These are phyloP conservation scores for Drosophila sucinea DNA, from an alignment of 1,140 invertebrate species.

Conservation along the genomic window DNA sequence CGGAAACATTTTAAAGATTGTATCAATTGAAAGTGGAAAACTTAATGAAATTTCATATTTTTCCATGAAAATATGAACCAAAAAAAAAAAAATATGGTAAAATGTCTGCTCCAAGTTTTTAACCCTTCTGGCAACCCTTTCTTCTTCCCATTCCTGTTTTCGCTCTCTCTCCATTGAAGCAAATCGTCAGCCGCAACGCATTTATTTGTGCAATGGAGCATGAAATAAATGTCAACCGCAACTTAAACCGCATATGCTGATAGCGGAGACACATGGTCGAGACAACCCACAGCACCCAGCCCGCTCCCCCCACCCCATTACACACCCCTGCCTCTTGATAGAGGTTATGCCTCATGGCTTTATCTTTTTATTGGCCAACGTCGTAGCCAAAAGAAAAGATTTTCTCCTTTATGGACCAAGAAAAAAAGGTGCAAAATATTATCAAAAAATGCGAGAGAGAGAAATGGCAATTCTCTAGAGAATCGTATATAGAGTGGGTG, in stretches of 20 bases:
- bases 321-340: neutral
- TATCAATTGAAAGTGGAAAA: constrained; percentile 57
- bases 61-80: neutral
- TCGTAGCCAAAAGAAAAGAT: constrained; percentile 38
- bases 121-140: constrained; percentile 4
- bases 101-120: neutral
- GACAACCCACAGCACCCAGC: constrained; percentile 25
- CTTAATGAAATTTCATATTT: constrained; percentile 1
- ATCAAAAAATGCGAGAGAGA: constrained; percentile 26
- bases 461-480: neutral
- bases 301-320: neutral
- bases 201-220: constrained; percentile 78
- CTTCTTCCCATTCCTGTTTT: neutral
- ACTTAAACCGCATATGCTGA: constrained; percentile 81
- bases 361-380: constrained; percentile 78
- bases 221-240: constrained; percentile 81
- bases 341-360: constrained; percentile 50
- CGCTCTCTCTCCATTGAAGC: constrained; percentile 35
- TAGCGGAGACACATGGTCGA: constrained; percentile 63
- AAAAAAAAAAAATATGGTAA: neutral
- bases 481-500: neutral
- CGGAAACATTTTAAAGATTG: constrained; percentile 54
- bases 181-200: constrained; percentile 71
- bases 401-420: constrained; percentile 47
- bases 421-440: constrained; percentile 62